Evolutionary conservation across 2,113 vertebrate genomes (phyloP).

Genomic region (Poeciliopsis turrubarensis): DNA sequence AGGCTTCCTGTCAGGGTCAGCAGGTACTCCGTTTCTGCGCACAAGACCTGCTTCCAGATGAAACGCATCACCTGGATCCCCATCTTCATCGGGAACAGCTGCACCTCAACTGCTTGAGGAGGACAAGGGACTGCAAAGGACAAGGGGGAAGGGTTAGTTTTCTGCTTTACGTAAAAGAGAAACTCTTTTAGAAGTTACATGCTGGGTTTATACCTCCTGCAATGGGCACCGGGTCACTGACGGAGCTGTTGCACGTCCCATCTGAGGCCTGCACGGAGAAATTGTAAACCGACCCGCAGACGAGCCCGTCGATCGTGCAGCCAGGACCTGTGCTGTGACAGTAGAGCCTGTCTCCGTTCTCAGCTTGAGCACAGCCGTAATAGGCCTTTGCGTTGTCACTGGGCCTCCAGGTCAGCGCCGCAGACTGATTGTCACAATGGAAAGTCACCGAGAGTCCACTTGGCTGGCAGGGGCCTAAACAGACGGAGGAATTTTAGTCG

Average conservation of each 20-base stretch:
- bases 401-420: slow-evolving; percentile 68
- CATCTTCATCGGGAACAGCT: slow-evolving; percentile 49
- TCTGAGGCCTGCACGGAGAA: slow-evolving; percentile 77
- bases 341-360: slow-evolving; percentile 47
- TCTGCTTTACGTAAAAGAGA: not conserved
- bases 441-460: slow-evolving; percentile 49
- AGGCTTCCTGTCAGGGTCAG: slow-evolving; percentile 70
- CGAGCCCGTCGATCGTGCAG: slow-evolving; percentile 71
- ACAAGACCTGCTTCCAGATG: slow-evolving; percentile 67
- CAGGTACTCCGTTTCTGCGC: slow-evolving; percentile 64
- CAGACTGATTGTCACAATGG: slow-evolving; percentile 69
- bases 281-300: slow-evolving; percentile 75
- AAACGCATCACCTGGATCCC: slow-evolving; percentile 62
- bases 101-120: slow-evolving; percentile 58
- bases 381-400: slow-evolving; percentile 53
- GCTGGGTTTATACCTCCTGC: slow-evolving; percentile 70
- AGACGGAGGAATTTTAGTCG: not conserved
- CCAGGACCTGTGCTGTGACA: slow-evolving; percentile 53
- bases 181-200: not conserved
- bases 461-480: slow-evolving; percentile 76
- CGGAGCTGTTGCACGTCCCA: slow-evolving; percentile 77
- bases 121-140: slow-evolving; percentile 76
- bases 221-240: slow-evolving; percentile 51
- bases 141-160: not conserved
- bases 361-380: slow-evolving; percentile 60